Conservation (phyloP, 2,888 invertebrate species). For the Trisateles emortualis region DNA sequence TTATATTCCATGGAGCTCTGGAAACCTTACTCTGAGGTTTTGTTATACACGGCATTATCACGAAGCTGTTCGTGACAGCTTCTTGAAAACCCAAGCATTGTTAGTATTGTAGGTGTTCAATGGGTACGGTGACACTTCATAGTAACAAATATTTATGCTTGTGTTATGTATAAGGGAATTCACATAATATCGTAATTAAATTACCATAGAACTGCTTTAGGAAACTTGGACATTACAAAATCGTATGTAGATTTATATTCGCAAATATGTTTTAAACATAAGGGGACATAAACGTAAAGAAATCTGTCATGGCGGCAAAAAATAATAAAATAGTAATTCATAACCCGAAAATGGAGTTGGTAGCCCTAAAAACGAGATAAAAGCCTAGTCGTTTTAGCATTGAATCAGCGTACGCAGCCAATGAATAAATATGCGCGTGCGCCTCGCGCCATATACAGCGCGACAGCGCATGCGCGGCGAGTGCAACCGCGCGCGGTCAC, state of each 20-base stretch:
- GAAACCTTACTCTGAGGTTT: too few relatives aligned
- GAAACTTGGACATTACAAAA: constrained; percentile 22
- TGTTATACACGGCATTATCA: too few relatives aligned
- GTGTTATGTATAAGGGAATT: background rate
- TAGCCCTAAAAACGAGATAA: constrained; percentile 59
- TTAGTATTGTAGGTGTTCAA: too few relatives aligned
- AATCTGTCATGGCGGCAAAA: constrained; percentile 41
- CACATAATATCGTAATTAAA: constrained; percentile 12
- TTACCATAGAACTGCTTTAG: constrained; percentile 32
- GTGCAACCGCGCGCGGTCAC: constrained; percentile 56
- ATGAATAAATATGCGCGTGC: constrained; percentile 74
- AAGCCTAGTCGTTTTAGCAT: constrained; percentile 59
- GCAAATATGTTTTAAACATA: constrained; percentile 36
- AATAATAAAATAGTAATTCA: constrained; percentile 37
- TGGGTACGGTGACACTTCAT: too few relatives aligned
- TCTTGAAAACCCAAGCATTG: too few relatives aligned
- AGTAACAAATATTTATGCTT: too few relatives aligned
- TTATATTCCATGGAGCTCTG: too few relatives aligned
- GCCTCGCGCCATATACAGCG: constrained; percentile 69
- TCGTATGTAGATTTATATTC: constrained; percentile 28
- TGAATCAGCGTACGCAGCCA: constrained; percentile 62
- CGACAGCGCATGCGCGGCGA: constrained; percentile 58
- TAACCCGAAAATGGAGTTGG: constrained; percentile 49
- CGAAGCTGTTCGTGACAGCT: too few relatives aligned
- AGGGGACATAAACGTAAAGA: constrained; percentile 23